These are phyloP conservation scores for Dromius quadrimaculatus DNA, from an alignment of 2,888 invertebrate genomes.

Conservation along the genomic window DNA sequence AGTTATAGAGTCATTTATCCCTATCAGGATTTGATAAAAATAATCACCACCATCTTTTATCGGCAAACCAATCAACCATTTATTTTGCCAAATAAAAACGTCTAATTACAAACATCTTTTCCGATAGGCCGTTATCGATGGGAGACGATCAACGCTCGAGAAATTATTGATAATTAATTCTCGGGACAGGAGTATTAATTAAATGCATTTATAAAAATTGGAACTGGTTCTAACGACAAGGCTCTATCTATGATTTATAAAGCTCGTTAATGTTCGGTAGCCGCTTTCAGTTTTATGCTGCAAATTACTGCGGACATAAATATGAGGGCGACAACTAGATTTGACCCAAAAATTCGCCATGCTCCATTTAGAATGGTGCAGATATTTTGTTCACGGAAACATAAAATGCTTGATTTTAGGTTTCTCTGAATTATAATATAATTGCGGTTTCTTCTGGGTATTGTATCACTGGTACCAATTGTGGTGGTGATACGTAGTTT, in stretches of 20 bases:
- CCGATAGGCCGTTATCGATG: constrained; percentile 29
- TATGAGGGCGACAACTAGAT: constrained; percentile 1
- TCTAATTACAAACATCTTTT: constrained; percentile 43
- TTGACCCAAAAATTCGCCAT: too few species aligned
- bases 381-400: too few species aligned
- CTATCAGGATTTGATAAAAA: constrained; percentile 2
- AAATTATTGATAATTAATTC: constrained; percentile 48
- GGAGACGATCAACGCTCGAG: constrained; percentile 2
- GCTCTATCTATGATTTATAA: constrained; percentile 39
- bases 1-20: constrained; percentile 38
- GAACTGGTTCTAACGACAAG: constrained; percentile 33
- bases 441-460: too few species aligned
- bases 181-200: constrained; percentile 46
- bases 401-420: too few species aligned
- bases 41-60: constrained; percentile 18
- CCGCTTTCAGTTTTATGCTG: constrained; percentile 26
- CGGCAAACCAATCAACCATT: constrained; percentile 26
- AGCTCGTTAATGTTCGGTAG: constrained; percentile 45
- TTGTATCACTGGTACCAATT: too few species aligned
- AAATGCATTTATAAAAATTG: constrained; percentile 46
- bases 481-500: too few species aligned
- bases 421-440: too few species aligned
- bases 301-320: constrained; percentile 22
- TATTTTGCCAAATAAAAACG: constrained; percentile 32
- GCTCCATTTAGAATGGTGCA: too few species aligned